A percentile compares a stretch with the other conserved stretches of the same genome.
Evolutionary conservation across 2,113 vertebrate genomes (phyloP).

Genomic region (Martes martes): DNA sequence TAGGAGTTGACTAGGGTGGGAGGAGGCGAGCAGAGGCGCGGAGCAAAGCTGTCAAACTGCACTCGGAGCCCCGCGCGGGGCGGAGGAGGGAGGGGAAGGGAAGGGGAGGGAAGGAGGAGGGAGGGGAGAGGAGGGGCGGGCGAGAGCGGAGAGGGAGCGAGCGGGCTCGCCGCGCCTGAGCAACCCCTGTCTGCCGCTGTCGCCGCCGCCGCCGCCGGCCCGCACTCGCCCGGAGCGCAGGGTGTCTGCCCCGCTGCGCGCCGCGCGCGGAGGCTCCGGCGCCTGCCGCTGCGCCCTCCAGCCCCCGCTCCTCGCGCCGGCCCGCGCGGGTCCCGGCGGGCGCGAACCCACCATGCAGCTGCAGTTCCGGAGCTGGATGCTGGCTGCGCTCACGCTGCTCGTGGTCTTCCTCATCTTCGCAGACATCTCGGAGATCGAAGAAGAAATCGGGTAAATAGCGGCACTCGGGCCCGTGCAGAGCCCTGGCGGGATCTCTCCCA

Average conservation of each 20-base stretch:
- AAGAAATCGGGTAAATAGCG: constrained; percentile 89
- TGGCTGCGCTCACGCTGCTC: constrained; percentile 89
- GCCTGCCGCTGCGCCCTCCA: constrained; percentile 41
- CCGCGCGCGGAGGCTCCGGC: constrained; percentile 53
- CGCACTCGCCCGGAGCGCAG: constrained; percentile 66
- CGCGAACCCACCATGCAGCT: constrained; percentile 86
- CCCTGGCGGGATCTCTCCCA: background rate
- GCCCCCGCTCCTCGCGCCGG: constrained; percentile 35
- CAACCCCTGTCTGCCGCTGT: constrained; percentile 61
- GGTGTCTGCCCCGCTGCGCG: constrained; percentile 42
- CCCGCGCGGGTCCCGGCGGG: constrained; percentile 50
- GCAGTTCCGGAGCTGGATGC: constrained; percentile 88
- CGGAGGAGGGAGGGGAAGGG: background rate
- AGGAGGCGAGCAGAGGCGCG: constrained; percentile 7
- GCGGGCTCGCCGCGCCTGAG: constrained; percentile 26
- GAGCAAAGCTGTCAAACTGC: constrained; percentile 70
- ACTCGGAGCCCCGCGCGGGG: constrained; percentile 26
- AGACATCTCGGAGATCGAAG: constrained; percentile 92
- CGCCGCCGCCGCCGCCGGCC: constrained; percentile 11
- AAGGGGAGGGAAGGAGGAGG: background rate
- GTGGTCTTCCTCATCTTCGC: constrained; percentile 90
- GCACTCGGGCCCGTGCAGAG: background rate
- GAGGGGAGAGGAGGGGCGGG: background rate
- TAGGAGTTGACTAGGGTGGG: constrained; percentile 11
- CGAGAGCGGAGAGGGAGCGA: background rate